Conservation (phyloP, 2,888 invertebrate genomes). For the Drosophila phalerata region DNA sequence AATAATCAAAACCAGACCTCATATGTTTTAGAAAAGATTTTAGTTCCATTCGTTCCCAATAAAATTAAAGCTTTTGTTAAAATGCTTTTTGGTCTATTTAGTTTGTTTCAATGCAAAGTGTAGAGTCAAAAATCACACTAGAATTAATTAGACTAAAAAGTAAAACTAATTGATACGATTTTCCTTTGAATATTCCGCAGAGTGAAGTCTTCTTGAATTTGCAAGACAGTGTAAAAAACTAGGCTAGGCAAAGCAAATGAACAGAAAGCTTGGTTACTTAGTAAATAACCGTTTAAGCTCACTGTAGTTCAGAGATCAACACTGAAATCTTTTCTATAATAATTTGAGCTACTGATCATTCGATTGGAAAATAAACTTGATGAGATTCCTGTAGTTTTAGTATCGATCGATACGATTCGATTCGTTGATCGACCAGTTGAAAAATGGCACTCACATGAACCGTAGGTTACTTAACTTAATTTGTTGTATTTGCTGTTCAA, state of each 20-base stretch:
- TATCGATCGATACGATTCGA: background rate
- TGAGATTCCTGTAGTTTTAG: background rate
- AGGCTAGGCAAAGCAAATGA: slow-evolving; percentile 11
- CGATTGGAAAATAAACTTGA: slow-evolving; percentile 1
- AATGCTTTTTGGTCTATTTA: background rate
- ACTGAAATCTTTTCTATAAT: background rate
- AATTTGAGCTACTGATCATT: background rate
- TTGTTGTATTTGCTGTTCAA: slow-evolving; percentile 37
- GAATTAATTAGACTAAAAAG: background rate
- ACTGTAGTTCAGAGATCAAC: slow-evolving; percentile 20
- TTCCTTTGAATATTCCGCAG: too few species aligned
- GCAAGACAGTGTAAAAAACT: slow-evolving; percentile 10
- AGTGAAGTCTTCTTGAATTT: background rate
- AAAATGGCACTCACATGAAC: slow-evolving; percentile 2
- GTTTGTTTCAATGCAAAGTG: background rate
- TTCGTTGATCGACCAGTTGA: background rate
- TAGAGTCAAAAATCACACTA: background rate
- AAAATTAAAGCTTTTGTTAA: background rate
- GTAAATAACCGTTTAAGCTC: slow-evolving; percentile 25
- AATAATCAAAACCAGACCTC: too few species aligned
- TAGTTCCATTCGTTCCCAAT: background rate
- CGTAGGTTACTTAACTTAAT: slow-evolving; percentile 24
- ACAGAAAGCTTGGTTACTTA: background rate
- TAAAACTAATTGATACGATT: background rate
- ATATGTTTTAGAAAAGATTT: background rate